Conservation (phyloP, 2,113 vertebrate genomes). For the Malurus elegans region DNA sequence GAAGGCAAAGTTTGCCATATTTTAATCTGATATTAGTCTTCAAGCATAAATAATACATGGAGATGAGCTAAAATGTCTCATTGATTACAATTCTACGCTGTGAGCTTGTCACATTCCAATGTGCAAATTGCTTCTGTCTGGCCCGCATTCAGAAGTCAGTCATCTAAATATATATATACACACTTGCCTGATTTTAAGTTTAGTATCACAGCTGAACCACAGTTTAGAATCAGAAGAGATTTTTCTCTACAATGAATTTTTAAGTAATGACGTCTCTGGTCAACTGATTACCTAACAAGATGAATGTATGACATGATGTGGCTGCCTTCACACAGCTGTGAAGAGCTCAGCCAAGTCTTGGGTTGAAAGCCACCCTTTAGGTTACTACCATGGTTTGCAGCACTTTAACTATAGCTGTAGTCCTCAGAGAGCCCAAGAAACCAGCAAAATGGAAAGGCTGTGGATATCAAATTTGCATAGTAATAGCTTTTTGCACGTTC, state of each 20-base stretch:
- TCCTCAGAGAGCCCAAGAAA: background rate
- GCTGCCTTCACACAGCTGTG: background rate
- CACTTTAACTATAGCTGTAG: background rate
- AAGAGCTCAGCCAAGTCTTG: background rate
- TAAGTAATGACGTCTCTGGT: slow-evolving; percentile 8
- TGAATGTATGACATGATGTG: background rate
- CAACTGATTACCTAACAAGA: slow-evolving; percentile 21
- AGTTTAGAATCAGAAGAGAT: background rate
- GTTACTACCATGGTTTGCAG: background rate
- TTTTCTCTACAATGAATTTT: background rate
- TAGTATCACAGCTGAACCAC: slow-evolving; percentile 10
- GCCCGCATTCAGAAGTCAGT: slow-evolving; percentile 46
- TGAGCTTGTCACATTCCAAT: slow-evolving; percentile 53
- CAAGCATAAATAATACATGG: slow-evolving; percentile 59
- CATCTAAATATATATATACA: slow-evolving; percentile 16
- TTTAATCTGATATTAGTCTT: slow-evolving; percentile 37
- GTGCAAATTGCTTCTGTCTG: slow-evolving; percentile 62
- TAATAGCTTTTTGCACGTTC: background rate
- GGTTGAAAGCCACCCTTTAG: background rate
- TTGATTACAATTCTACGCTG: slow-evolving; percentile 58
- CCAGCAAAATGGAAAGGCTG: background rate
- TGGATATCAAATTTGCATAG: background rate
- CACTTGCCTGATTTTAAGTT: slow-evolving; percentile 30
- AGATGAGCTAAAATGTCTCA: slow-evolving; percentile 49
- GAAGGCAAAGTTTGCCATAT: background rate